Conservation (phyloP, 2,113 vertebrate genomes). For the Microtus pennsylvanicus region DNA sequence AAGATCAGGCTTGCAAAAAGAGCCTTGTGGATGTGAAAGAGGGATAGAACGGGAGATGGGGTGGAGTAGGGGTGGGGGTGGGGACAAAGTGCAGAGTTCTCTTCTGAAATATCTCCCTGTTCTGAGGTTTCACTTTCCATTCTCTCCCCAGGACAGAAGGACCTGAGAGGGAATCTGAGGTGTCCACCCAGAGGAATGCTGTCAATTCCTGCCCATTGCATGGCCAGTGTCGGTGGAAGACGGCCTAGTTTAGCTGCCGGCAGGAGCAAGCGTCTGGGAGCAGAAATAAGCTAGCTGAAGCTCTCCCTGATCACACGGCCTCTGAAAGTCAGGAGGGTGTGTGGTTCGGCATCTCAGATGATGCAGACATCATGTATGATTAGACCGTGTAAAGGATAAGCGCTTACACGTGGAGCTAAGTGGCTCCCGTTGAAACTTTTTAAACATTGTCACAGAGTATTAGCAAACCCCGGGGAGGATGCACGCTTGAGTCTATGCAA, state of each 20-base stretch:
- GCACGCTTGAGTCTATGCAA: not conserved
- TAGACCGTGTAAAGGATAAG: not conserved
- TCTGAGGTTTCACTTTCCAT: constrained; percentile 25
- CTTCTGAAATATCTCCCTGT: constrained; percentile 50
- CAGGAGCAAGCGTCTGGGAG: not conserved
- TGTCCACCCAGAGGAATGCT: not conserved
- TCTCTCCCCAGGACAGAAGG: not conserved
- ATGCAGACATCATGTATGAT: not conserved
- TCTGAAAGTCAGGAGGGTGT: not conserved
- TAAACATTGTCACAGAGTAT: not conserved
- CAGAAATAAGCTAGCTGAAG: not conserved
- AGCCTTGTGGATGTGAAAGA: constrained; percentile 45
- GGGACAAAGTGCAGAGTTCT: constrained; percentile 52
- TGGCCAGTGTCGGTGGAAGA: not conserved
- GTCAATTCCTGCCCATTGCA: not conserved
- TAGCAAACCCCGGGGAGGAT: constrained; percentile 20
- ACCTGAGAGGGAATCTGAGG: not conserved
- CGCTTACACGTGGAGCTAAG: not conserved
- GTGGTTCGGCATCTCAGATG: not conserved
- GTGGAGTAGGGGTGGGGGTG: not conserved
- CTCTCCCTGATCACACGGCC: not conserved
- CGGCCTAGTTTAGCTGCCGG: not conserved
- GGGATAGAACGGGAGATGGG: not conserved
- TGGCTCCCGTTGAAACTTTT: not conserved
- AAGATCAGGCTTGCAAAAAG: constrained; percentile 44